Evolutionary conservation across 2,113 vertebrate genomes (phyloP).

Genomic region (Pseudolaguvia tuberculata): DNA sequence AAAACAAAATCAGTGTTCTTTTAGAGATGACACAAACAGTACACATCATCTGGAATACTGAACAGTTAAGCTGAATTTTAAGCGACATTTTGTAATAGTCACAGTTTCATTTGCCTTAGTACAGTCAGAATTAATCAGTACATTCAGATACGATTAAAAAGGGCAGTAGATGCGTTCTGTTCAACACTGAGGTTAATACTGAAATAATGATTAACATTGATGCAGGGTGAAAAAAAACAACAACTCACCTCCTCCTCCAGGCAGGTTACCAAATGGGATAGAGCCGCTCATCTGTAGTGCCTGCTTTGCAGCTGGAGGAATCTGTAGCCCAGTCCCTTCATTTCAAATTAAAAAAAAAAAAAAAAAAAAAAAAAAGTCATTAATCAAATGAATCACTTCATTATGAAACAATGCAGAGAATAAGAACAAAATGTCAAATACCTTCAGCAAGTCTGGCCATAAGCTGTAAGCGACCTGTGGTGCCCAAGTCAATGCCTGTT

Average conservation of each 20-base stretch:
- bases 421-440: slow-evolving; percentile 47
- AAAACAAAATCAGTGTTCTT: background rate
- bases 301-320: slow-evolving; percentile 93
- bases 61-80: too few relatives aligned
- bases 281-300: slow-evolving; percentile 95
- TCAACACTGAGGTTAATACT: background rate
- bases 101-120: background rate
- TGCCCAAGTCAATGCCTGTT: slow-evolving; percentile 95
- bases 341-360: background rate
- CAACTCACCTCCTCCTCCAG: slow-evolving; percentile 61
- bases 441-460: slow-evolving; percentile 98
- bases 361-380: too few relatives aligned
- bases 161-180: too few relatives aligned
- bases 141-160: background rate
- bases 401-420: background rate
- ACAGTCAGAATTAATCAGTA: background rate
- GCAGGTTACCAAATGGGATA: slow-evolving; percentile 85
- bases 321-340: slow-evolving; percentile 92
- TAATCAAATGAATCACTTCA: background rate
- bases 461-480: slow-evolving; percentile 92
- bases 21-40: background rate
- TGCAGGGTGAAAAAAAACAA: background rate
- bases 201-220: slow-evolving; percentile 14
- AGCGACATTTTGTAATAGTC: background rate
- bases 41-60: background rate